Evolutionary conservation across 2,888 invertebrate species (phyloP).

Genomic region (Trypoxylon attenuatum): DNA sequence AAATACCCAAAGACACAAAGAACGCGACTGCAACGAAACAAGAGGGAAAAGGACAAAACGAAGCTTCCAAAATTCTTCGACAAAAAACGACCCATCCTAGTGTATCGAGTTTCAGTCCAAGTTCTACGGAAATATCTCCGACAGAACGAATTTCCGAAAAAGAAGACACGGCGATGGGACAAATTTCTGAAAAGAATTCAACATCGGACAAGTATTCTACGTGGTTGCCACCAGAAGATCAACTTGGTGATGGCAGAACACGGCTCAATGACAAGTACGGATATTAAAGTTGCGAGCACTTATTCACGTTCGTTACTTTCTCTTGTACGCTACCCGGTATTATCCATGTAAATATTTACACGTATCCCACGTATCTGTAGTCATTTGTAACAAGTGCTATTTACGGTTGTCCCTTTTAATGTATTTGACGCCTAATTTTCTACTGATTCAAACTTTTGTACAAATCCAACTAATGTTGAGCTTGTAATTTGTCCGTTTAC

Average conservation of each 20-base stretch:
- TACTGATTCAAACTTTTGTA: no score
- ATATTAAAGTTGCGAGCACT: slow-evolving; percentile 77
- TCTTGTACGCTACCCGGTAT: no score
- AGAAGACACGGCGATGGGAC: not conserved
- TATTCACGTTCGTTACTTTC: no score
- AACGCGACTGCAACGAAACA: not conserved
- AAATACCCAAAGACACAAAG: not conserved
- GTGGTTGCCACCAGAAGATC: slow-evolving; percentile 86
- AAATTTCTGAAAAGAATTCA: slow-evolving; percentile 71
- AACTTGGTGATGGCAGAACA: slow-evolving; percentile 87
- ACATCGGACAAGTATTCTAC: slow-evolving; percentile 80
- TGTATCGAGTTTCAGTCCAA: no score
- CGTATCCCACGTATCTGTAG: no score
- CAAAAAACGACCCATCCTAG: not conserved
- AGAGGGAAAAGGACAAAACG: not conserved
- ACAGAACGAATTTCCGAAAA: not conserved
- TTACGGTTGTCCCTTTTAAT: no score
- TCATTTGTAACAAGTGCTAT: no score
- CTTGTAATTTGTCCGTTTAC: no score
- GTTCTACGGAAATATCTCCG: not conserved
- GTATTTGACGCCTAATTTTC: no score
- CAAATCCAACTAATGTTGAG: no score
- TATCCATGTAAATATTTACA: no score
- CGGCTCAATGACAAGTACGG: slow-evolving; percentile 86
- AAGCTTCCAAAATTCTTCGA: not conserved